Base-by-base conservation (phyloP, 1,140 invertebrate species). In the Drosophila takahashii region DNA sequence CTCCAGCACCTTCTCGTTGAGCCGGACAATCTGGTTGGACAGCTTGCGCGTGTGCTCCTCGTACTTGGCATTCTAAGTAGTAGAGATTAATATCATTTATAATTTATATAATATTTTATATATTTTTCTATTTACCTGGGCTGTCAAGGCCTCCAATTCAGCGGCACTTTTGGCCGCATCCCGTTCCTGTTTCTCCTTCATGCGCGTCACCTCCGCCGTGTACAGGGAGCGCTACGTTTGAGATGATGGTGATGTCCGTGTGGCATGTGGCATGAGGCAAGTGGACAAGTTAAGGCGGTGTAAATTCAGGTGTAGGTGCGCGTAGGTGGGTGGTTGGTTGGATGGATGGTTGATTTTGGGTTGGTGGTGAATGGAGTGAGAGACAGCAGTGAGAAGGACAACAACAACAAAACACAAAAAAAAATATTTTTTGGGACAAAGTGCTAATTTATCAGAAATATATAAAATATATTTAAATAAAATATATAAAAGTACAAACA, bases 181-280 rank as follows among this genome's bases (percentile, higher is more conserved):
- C n/a, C 83, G 78, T 58, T 92, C 91, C 65, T 92, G 86, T 77
- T 93, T 93, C 27, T 80, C 74, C 61, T 92, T 92, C 79, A 93
- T 92, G 66, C 93, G 93, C 4, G 90, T 90, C n/a, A 93, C 76
- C 78, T 93, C 93, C 51, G 92, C 91, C 61, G 89, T 91, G 48
- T 93, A 93, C 13, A 93, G 60, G 36, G 90, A 80, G 41, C 93
- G 84, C 92, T 93, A 60, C 16, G 80, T 45, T 53, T 59, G 41
- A 45, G 41, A 45, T 50, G 59, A 22, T 22, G 22, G 22, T 22
- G 54, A 8, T 34, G 37, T 61, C 48, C 53, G 22, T 26, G 10
- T 52, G 16, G 36, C 36, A 10, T 37, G 36, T 37, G 36, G 36
- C 22, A 32, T 2, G n/a, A 22, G 37, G 36, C 16, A 58, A 1